phyloP scores from a whole-genome alignment of 2,113 vertebrate genomes.

The Nothocercus julius region DNA sequence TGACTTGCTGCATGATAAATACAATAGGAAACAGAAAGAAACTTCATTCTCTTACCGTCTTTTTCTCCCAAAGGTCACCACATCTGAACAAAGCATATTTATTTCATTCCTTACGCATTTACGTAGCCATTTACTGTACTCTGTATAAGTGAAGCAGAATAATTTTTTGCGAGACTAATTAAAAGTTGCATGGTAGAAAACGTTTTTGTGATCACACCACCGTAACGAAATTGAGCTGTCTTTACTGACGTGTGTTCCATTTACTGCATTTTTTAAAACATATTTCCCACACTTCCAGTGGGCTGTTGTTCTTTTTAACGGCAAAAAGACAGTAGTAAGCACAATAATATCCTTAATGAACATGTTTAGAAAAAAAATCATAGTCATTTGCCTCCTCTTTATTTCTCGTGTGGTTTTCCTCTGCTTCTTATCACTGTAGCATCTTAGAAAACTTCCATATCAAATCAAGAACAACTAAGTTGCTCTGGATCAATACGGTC shows the following conservation, averaged over 20 bases:
- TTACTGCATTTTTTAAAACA: slow-evolving; percentile 32
- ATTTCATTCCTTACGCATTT: slow-evolving; percentile 52
- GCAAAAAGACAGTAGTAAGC: neutral
- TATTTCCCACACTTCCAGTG: slow-evolving; percentile 62
- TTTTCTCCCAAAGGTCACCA: slow-evolving; percentile 38
- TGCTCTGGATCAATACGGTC: neutral
- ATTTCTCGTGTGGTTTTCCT: neutral
- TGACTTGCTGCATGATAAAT: slow-evolving; percentile 42
- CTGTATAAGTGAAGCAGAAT: slow-evolving; percentile 65
- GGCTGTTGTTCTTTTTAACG: neutral
- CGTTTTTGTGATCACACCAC: slow-evolving; percentile 66
- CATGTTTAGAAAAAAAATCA: neutral
- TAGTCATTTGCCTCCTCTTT: neutral
- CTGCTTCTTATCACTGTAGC: neutral
- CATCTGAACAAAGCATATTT: slow-evolving; percentile 49
- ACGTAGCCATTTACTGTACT: slow-evolving; percentile 64
- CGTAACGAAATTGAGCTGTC: slow-evolving; percentile 63
- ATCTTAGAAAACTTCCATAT: neutral
- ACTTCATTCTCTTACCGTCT: slow-evolving; percentile 48
- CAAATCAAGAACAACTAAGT: slow-evolving; percentile 20
- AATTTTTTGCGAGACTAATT: slow-evolving; percentile 63
- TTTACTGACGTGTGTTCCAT: slow-evolving; percentile 54
- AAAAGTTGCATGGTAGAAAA: slow-evolving; percentile 58
- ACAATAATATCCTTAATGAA: neutral
- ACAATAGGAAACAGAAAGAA: slow-evolving; percentile 38